These are phyloP conservation scores for Nothura maculosa DNA, from an alignment of 2,797 vertebrate species.

Conservation along the genomic window DNA sequence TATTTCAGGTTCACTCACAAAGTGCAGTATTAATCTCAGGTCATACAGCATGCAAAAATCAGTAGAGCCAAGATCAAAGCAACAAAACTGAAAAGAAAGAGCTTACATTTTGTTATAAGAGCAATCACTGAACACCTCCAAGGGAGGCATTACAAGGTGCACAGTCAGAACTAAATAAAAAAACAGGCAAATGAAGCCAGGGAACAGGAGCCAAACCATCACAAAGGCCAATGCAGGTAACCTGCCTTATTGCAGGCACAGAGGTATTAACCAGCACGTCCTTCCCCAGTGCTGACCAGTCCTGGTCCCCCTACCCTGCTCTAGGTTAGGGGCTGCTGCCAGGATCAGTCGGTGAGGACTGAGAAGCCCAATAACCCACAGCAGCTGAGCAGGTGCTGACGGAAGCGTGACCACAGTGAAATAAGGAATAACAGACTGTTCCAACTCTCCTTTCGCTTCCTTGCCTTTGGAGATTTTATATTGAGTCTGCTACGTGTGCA, in stretches of 20 bases:
- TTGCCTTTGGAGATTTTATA: not conserved
- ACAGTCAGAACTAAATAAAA: not conserved
- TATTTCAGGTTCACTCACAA: not conserved
- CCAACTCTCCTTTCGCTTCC: not conserved
- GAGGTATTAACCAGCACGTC: too few relatives aligned
- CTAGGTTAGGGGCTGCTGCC: accelerated
- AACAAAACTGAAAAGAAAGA: constrained; percentile 18
- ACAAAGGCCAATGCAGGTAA: not conserved
- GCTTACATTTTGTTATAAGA: constrained; percentile 6
- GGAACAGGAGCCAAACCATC: not conserved
- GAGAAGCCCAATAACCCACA: not conserved
- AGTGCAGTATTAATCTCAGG: constrained; percentile 5
- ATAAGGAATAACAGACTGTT: not conserved
- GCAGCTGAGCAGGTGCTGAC: not conserved
- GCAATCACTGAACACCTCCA: not conserved
- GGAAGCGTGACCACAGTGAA: not conserved
- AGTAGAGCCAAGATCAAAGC: constrained; percentile 21
- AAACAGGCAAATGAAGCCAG: not conserved
- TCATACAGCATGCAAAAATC: not conserved
- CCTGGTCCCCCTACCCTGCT: not conserved
- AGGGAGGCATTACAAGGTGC: not conserved
- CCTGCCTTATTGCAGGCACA: not conserved
- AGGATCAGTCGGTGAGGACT: not conserved
- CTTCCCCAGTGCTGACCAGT: not conserved
- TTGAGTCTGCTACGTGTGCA: not conserved